Evolutionary conservation across 2,888 invertebrate species (phyloP).

Genomic region (Amblyjoppa fuscipennis): DNA sequence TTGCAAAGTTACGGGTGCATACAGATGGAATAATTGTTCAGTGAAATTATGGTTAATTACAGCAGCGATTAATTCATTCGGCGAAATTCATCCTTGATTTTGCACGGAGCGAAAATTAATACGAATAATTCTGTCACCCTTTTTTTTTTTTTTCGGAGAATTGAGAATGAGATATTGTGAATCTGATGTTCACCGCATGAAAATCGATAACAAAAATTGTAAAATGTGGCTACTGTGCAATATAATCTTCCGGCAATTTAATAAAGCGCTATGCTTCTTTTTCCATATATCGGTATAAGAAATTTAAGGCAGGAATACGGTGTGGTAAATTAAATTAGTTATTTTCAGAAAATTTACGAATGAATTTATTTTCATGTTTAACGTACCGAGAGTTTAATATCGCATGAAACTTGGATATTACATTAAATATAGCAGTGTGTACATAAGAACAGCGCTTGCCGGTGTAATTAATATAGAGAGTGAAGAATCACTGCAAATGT

Average conservation of each 20-base stretch:
- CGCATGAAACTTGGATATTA: neutral
- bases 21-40: constrained; percentile 1
- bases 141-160: neutral
- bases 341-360: neutral
- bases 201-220: neutral
- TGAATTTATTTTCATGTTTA: neutral
- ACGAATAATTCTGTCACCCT: neutral
- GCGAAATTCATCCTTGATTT: neutral
- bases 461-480: neutral
- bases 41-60: constrained; percentile 5
- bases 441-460: neutral
- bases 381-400: neutral
- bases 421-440: neutral
- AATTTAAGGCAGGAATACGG: neutral
- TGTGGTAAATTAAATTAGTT: neutral
- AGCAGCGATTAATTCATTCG: neutral
- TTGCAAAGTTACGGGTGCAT: constrained; percentile 15
- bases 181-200: neutral
- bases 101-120: neutral
- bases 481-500: neutral
- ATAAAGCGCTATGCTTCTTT: neutral
- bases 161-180: neutral
- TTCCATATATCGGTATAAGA: neutral
- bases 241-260: neutral
- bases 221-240: neutral